Percentiles rank a stretch among this genome's conserved stretches.
Evolutionary conservation across 2,888 invertebrate species (phyloP).

Genomic region (Galerucella pusilla): DNA sequence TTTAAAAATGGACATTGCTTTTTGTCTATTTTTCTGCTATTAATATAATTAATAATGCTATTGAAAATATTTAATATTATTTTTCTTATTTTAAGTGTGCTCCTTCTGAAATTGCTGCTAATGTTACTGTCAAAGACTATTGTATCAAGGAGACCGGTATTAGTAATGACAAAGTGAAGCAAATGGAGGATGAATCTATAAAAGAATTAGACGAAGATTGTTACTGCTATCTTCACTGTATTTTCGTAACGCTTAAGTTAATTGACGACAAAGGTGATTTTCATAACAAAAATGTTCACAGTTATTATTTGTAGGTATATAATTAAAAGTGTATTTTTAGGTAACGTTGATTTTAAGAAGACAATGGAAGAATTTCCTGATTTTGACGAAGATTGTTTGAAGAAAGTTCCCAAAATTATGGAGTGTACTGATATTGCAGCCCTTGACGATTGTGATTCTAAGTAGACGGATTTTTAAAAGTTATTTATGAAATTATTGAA

Average conservation of each 20-base stretch:
- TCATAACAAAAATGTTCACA: too few relatives aligned
- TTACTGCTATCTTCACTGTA: slow-evolving; percentile 38
- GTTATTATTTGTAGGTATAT: too few relatives aligned
- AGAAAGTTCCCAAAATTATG: slow-evolving; percentile 38
- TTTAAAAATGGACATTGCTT: too few relatives aligned
- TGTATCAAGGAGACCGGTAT: slow-evolving; percentile 40
- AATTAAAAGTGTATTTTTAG: background rate
- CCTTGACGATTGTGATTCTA: slow-evolving; percentile 31
- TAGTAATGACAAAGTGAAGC: slow-evolving; percentile 30
- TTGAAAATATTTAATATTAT: background rate
- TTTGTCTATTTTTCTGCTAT: too few relatives aligned
- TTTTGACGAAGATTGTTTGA: slow-evolving; percentile 42
- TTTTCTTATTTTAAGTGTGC: slow-evolving; percentile 24
- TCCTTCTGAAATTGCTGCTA: slow-evolving; percentile 3
- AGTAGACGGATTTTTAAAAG: too few relatives aligned
- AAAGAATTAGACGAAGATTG: slow-evolving; percentile 36
- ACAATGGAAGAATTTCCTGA: slow-evolving; percentile 26
- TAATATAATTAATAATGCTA: background rate
- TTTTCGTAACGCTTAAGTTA: slow-evolving; percentile 27
- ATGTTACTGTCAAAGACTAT: slow-evolving; percentile 32
- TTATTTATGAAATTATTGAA: too few relatives aligned
- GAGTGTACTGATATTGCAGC: slow-evolving; percentile 43
- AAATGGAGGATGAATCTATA: slow-evolving; percentile 30
- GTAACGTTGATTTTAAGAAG: slow-evolving; percentile 14
- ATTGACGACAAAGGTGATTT: slow-evolving; percentile 31